Conservation (phyloP, 2,113 vertebrate genomes). For the Coryphaenoides rupestris region DNA sequence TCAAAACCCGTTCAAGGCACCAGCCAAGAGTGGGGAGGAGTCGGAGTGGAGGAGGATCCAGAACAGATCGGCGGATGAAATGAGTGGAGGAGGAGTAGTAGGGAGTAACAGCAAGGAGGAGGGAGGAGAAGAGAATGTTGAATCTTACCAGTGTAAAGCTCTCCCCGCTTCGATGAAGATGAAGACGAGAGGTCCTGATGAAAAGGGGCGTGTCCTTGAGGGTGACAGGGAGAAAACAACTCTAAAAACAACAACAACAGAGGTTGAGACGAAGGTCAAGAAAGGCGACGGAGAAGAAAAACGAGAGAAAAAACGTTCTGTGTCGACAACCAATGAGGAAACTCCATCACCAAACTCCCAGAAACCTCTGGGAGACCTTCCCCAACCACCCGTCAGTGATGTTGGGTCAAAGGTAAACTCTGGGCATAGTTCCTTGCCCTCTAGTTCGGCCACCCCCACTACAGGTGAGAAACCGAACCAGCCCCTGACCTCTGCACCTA, state of each 20-base stretch:
- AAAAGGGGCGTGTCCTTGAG: slow-evolving; percentile 32
- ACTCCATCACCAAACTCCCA: no score
- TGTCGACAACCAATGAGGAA: no score
- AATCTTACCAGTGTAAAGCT: slow-evolving; percentile 40
- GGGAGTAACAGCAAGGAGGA: slow-evolving; percentile 3
- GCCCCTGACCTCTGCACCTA: no score
- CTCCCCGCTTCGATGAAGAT: slow-evolving; percentile 57
- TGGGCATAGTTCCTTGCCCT: background rate
- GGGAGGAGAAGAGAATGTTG: slow-evolving; percentile 17
- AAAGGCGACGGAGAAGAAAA: background rate
- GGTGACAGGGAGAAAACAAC: background rate
- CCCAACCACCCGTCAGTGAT: slow-evolving; percentile 4
- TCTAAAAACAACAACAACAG: no score
- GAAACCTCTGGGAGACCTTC: background rate
- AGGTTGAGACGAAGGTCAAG: background rate
- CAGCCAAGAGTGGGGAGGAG: slow-evolving; percentile 58
- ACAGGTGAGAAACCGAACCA: no score
- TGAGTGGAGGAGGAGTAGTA: slow-evolving; percentile 8
- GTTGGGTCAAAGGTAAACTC: background rate
- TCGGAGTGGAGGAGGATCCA: slow-evolving; percentile 63
- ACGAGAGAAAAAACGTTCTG: no score
- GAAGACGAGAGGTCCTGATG: slow-evolving; percentile 57
- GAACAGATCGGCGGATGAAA: background rate
- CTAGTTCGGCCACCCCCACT: no score
- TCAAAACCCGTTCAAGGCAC: slow-evolving; percentile 86